These are phyloP conservation scores for Drosophila virilis DNA, from an alignment of 1,140 invertebrate species.

Conservation along the genomic window DNA sequence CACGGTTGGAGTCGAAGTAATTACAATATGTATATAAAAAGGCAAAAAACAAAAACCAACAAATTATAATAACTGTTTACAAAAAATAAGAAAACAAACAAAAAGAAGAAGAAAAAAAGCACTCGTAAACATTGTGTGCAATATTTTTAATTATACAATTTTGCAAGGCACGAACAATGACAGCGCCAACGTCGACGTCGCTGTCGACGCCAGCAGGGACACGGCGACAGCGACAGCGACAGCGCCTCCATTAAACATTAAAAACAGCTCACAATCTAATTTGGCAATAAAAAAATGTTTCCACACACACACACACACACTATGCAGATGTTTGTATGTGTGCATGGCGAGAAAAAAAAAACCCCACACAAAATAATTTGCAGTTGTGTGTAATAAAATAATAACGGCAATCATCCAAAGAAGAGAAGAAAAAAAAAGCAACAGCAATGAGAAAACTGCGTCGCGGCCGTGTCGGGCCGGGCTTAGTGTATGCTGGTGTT, in stretches of 20 bases:
- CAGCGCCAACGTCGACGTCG: slow-evolving; percentile 16
- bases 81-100: background rate
- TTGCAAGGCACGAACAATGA: slow-evolving; percentile 16
- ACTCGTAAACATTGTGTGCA: slow-evolving; percentile 36
- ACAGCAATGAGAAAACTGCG: slow-evolving; percentile 56
- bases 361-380: slow-evolving; percentile 26
- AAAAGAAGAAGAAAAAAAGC: slow-evolving; percentile 4
- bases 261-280: slow-evolving; percentile 53
- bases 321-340: slow-evolving; percentile 5
- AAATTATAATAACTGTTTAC: background rate
- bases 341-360: slow-evolving; percentile 29
- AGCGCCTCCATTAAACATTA: slow-evolving; percentile 29
- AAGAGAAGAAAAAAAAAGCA: slow-evolving; percentile 24
- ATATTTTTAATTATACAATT: slow-evolving; percentile 32
- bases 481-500: background rate
- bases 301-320: background rate
- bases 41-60: background rate
- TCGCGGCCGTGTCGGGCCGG: background rate
- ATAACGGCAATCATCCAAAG: slow-evolving; percentile 64
- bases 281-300: slow-evolving; percentile 54
- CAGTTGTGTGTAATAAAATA: slow-evolving; percentile 63
- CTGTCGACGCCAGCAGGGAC: slow-evolving; percentile 3
- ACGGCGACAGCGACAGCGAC: background rate
- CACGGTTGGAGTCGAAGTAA: slow-evolving; percentile 12
- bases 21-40: slow-evolving; percentile 14